Conservation (phyloP, 2,888 invertebrate species). For the Heteromyza rotundicornis region DNA sequence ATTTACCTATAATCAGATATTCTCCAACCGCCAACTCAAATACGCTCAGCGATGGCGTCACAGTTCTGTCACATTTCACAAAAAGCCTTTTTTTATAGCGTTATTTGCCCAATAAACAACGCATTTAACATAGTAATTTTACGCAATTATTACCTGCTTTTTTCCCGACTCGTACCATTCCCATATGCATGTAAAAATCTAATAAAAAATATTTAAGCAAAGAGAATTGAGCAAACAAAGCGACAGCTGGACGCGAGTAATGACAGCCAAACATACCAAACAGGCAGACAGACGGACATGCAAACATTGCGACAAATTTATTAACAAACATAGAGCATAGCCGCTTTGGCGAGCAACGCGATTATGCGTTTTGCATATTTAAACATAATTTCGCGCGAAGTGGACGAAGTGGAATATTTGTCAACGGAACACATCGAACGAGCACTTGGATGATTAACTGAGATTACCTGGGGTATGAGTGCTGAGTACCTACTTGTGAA, state of each 20-base stretch:
- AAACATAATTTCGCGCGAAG: neutral
- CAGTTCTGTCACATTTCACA: constrained; percentile 29
- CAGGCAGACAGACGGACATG: neutral
- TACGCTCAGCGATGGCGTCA: constrained; percentile 23
- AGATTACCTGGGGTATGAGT: no score
- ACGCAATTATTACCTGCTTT: constrained; percentile 33
- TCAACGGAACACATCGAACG: no score
- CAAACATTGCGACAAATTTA: neutral
- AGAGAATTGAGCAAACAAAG: neutral
- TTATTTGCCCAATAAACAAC: constrained; percentile 19
- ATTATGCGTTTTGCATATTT: neutral
- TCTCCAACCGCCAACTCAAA: neutral
- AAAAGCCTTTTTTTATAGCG: neutral
- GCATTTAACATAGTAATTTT: constrained; percentile 37
- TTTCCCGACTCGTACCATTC: constrained; percentile 10
- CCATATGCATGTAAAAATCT: constrained; percentile 16
- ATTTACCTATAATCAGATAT: no score
- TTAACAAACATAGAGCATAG: neutral
- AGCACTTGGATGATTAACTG: no score
- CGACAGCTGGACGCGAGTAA: neutral
- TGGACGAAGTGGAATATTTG: no score
- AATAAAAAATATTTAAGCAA: constrained; percentile 4
- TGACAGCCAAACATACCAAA: neutral
- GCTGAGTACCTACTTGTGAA: no score
- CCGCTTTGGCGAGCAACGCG: neutral